Percentiles rank a stretch among this genome's conserved stretches.
phyloP scores from a whole-genome alignment of 2,797 vertebrate genomes.

The Pangasius macronema region DNA sequence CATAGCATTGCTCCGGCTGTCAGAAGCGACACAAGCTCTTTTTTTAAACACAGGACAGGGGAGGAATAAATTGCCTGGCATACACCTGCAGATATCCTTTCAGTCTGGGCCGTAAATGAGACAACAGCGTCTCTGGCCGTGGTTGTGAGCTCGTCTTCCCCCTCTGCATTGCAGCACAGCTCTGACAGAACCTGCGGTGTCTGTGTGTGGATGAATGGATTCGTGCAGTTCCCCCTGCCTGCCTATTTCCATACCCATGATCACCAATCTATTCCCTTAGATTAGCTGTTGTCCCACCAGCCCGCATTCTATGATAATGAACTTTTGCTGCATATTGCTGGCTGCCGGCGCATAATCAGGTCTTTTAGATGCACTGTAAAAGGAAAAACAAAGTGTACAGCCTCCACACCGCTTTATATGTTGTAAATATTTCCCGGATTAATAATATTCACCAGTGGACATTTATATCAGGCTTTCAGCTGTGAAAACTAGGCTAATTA shows the following conservation, averaged over 20 bases:
- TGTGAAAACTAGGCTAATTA: constrained; percentile 49
- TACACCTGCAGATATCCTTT: constrained; percentile 66
- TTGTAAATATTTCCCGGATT: constrained; percentile 65
- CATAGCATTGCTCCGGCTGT: constrained; percentile 58
- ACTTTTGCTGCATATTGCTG: constrained; percentile 44
- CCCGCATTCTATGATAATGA: constrained; percentile 56
- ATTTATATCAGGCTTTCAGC: constrained; percentile 67
- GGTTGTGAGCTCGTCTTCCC: constrained; percentile 55
- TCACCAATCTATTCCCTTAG: constrained; percentile 55
- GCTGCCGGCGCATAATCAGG: constrained; percentile 43
- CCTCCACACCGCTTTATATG: constrained; percentile 62
- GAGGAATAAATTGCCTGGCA: constrained; percentile 69
- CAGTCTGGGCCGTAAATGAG: constrained; percentile 70
- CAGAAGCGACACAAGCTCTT: constrained; percentile 52
- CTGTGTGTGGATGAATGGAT: constrained; percentile 69
- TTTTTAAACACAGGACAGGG: constrained; percentile 57
- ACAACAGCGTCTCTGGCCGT: constrained; percentile 60
- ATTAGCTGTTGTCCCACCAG: constrained; percentile 53
- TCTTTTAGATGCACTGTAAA: constrained; percentile 40
- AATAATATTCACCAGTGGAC: constrained; percentile 74
- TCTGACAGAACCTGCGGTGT: constrained; percentile 59
- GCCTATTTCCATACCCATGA: constrained; percentile 54
- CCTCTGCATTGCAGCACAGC: constrained; percentile 62
- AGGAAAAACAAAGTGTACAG: constrained; percentile 34
- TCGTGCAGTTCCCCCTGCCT: constrained; percentile 54